Conservation (phyloP, 2,113 vertebrate genomes). For the Laticauda laticaudata region DNA sequence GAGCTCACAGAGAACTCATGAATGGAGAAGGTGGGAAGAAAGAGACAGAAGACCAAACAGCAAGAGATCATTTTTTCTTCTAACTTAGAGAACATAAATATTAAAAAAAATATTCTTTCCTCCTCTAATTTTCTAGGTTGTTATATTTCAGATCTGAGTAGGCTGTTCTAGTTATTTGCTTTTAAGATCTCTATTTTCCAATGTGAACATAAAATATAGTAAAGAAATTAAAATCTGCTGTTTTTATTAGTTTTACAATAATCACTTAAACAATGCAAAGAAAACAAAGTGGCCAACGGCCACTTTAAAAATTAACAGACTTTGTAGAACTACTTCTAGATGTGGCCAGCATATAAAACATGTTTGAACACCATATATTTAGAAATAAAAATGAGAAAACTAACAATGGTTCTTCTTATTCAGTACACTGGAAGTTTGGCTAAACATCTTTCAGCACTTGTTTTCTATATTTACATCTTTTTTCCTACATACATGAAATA, state of each 20-base stretch:
- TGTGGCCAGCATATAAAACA: neutral
- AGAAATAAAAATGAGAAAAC: neutral
- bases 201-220: neutral
- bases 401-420: neutral
- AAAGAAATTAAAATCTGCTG: neutral
- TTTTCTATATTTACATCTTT: neutral
- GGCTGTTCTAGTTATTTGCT: neutral
- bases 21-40: neutral
- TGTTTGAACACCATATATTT: neutral
- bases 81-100: neutral
- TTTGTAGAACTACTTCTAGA: neutral
- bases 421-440: neutral
- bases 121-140: neutral
- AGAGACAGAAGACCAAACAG: neutral
- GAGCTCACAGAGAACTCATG: neutral
- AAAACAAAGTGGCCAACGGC: neutral
- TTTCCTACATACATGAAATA: neutral
- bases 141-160: neutral
- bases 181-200: neutral
- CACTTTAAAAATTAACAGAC: neutral
- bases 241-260: neutral
- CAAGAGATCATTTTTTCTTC: accelerated
- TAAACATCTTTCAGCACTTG: neutral
- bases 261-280: neutral
- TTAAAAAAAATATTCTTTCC: neutral